Conservation (phyloP, 1,140 invertebrate species). For the Philopotamus ludificatus region DNA sequence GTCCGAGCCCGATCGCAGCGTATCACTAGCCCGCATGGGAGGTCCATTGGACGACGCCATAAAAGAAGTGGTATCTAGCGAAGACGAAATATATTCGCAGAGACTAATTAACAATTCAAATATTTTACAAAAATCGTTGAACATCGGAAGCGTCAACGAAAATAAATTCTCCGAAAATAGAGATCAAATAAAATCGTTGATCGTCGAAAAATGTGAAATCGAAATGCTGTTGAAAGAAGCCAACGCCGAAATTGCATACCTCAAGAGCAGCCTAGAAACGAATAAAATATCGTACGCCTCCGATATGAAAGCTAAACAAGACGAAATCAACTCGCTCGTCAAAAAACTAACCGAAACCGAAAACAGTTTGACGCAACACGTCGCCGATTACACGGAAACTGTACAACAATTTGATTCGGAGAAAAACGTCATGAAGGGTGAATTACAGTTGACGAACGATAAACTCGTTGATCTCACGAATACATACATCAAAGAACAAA, state of each 20-base stretch:
- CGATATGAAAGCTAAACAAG: conserved; percentile 24
- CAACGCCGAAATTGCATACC: conserved; percentile 4
- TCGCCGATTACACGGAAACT: conserved; percentile 6
- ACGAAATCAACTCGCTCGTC: conserved; percentile 24
- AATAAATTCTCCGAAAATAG: background rate
- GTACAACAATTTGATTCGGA: conserved; percentile 17
- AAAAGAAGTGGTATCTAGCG: conserved; percentile 13
- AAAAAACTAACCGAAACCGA: conserved; percentile 17
- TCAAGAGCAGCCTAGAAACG: conserved; percentile 19
- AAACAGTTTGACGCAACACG: background rate
- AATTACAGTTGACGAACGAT: conserved; percentile 10
- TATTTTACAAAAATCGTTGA: background rate
- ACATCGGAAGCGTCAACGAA: background rate
- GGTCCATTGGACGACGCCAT: conserved; percentile 6
- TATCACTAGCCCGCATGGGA: conserved; percentile 75
- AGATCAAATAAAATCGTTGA: conserved; percentile 1
- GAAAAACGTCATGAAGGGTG: conserved; percentile 11
- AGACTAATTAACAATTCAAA: background rate
- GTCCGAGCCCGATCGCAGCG: conserved; percentile 79
- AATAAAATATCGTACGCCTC: conserved; percentile 6
- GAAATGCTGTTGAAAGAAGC: conserved; percentile 8
- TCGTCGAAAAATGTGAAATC: conserved; percentile 11
- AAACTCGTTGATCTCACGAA: background rate
- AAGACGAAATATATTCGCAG: conserved; percentile 11
- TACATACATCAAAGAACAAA: conserved; percentile 15